phyloP scores from a whole-genome alignment of 1,140 invertebrate species.

The Lepidurus packardi region DNA sequence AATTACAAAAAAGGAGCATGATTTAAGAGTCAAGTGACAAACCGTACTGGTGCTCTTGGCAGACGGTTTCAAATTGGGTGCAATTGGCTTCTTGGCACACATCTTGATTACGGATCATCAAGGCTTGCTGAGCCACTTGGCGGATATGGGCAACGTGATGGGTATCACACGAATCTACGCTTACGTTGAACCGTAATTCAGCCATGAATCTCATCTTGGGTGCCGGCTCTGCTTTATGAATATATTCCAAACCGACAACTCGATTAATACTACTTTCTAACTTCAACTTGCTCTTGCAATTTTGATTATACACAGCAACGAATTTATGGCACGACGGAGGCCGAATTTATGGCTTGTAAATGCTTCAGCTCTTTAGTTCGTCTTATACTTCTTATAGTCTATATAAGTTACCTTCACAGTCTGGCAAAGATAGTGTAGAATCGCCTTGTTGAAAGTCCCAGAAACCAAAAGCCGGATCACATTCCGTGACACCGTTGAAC shows the following conservation, averaged over 20 bases:
- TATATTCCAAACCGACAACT: not conserved
- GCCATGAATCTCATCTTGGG: conserved; percentile 3
- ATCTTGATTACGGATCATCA: conserved; percentile 8
- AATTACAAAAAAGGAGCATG: not conserved
- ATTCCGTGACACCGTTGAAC: not conserved
- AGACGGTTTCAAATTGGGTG: not conserved
- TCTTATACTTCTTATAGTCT: too few species aligned
- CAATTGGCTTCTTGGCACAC: conserved; percentile 18
- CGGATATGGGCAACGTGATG: not conserved
- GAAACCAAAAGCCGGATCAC: not conserved
- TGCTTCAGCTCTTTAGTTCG: too few species aligned
- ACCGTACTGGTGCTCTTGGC: not conserved
- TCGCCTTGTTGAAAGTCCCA: not conserved
- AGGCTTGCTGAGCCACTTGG: not conserved
- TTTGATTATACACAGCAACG: not conserved
- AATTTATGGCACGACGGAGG: too few species aligned
- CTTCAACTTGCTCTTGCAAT: not conserved
- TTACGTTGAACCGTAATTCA: not conserved
- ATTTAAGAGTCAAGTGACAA: not conserved
- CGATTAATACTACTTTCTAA: not conserved
- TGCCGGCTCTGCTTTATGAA: not conserved
- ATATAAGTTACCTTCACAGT: not conserved
- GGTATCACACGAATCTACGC: not conserved
- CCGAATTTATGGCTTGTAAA: too few species aligned
- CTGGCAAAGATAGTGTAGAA: not conserved